Conservation (phyloP, 2,113 vertebrate species). For the Progne subis region DNA sequence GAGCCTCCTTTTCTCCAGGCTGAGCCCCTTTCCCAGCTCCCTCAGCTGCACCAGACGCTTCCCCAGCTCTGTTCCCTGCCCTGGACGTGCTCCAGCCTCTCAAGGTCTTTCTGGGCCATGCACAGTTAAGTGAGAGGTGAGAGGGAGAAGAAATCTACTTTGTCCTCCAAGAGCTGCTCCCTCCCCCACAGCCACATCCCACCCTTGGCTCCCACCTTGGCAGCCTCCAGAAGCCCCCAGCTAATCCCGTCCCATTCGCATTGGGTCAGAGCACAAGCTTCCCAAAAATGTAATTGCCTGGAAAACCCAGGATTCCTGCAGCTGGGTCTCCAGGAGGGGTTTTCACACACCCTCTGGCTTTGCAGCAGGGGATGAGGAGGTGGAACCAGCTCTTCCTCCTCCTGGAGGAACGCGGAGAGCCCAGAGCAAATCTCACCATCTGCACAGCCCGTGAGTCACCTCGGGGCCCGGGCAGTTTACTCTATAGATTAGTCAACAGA, state of each 20-base stretch:
- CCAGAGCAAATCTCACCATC: slow-evolving; percentile 47
- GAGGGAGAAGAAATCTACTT: neutral
- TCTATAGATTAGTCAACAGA: slow-evolving; percentile 37
- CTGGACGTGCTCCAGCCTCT: neutral
- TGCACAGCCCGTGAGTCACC: slow-evolving; percentile 65
- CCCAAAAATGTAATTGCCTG: neutral
- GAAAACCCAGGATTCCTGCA: slow-evolving; percentile 31
- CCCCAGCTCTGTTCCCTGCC: rapidly evolving
- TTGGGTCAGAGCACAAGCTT: slow-evolving; percentile 27
- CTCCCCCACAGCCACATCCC: neutral
- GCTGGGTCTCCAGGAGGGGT: slow-evolving; percentile 54
- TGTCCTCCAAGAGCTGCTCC: neutral
- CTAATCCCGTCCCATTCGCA: neutral
- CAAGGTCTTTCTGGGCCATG: neutral
- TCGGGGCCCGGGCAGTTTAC: slow-evolving; percentile 18
- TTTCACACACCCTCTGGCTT: slow-evolving; percentile 60
- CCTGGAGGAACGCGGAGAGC: slow-evolving; percentile 5
- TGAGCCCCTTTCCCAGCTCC: neutral
- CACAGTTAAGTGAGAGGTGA: neutral
- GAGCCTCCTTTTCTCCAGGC: neutral
- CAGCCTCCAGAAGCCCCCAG: slow-evolving; percentile 6
- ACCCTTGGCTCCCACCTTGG: neutral
- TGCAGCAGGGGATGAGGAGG: neutral
- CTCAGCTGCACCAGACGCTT: neutral
- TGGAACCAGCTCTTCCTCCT: slow-evolving; percentile 16